phyloP scores from a whole-genome alignment of 2,113 vertebrate species.

The Odontesthes bonariensis region DNA sequence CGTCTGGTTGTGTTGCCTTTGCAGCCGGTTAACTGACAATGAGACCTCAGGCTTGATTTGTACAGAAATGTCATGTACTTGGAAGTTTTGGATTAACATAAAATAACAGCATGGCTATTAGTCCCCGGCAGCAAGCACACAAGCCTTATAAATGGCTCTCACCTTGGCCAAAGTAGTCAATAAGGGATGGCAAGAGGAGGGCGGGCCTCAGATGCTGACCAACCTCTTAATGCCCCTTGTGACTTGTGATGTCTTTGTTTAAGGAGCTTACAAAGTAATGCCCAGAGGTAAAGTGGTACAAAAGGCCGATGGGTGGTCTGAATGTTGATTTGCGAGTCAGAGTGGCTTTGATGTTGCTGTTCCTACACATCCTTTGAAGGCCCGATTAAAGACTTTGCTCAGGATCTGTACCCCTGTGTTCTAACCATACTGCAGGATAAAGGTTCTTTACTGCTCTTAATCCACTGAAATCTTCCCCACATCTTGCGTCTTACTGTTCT shows the following conservation, averaged over 20 bases:
- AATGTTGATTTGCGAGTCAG: constrained; percentile 25
- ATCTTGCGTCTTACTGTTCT: constrained; percentile 10
- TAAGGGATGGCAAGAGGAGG: background rate
- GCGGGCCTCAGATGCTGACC: constrained; percentile 35
- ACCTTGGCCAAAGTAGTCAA: constrained; percentile 22
- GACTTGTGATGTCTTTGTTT: constrained; percentile 54
- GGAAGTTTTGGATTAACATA: background rate
- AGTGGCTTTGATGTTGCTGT: constrained; percentile 53
- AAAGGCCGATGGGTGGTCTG: constrained; percentile 40
- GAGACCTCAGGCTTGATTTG: constrained; percentile 12
- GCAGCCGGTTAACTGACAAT: constrained; percentile 16
- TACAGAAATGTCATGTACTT: constrained; percentile 1
- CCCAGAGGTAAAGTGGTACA: constrained; percentile 17
- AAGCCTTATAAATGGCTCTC: constrained; percentile 25
- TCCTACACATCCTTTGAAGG: constrained; percentile 21
- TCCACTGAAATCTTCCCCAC: constrained; percentile 47
- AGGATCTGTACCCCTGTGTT: constrained; percentile 36
- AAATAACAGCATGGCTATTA: background rate
- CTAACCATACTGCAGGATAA: constrained; percentile 32
- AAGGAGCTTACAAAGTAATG: constrained; percentile 50
- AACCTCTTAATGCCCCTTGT: constrained; percentile 43
- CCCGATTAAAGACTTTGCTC: constrained; percentile 34
- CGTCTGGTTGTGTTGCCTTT: constrained; percentile 6
- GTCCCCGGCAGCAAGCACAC: background rate
- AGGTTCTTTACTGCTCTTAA: constrained; percentile 38